Percentiles rank a stretch among this genome's conserved stretches.
Conservation (phyloP, 2,113 vertebrate species). For the Notothenia rossii region DNA sequence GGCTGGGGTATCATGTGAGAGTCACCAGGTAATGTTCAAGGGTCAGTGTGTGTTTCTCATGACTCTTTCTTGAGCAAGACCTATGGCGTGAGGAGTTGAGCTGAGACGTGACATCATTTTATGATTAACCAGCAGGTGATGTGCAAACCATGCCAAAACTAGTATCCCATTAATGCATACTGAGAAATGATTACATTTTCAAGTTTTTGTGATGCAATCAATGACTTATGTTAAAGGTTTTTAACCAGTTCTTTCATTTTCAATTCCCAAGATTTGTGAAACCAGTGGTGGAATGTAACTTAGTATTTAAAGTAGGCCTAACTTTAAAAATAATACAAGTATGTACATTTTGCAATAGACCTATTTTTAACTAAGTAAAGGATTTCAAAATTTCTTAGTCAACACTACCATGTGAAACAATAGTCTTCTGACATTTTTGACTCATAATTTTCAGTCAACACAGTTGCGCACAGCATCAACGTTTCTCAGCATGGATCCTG, state of each 20-base stretch:
- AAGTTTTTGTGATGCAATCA: neutral
- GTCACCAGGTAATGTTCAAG: conserved; percentile 45
- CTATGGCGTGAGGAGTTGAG: neutral
- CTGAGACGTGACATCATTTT: neutral
- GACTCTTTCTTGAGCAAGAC: conserved; percentile 35
- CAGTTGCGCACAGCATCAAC: neutral
- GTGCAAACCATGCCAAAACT: neutral
- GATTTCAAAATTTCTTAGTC: too few species aligned
- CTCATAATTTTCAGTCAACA: neutral
- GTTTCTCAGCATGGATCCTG: accelerated
- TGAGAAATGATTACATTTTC: neutral
- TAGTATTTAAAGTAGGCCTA: too few species aligned
- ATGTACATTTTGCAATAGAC: too few species aligned
- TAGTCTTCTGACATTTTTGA: neutral
- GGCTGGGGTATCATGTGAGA: conserved; percentile 51
- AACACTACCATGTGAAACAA: neutral
- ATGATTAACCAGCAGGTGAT: neutral
- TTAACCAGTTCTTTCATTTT: neutral
- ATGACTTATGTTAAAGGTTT: neutral
- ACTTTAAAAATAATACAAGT: too few species aligned
- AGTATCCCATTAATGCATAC: neutral
- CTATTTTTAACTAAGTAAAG: too few species aligned
- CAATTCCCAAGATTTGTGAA: neutral
- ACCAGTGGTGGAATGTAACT: neutral
- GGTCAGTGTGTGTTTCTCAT: conserved; percentile 16